Evolutionary conservation across 2,888 invertebrate species (phyloP).

Genomic region (Lasioglossum figueresi): DNA sequence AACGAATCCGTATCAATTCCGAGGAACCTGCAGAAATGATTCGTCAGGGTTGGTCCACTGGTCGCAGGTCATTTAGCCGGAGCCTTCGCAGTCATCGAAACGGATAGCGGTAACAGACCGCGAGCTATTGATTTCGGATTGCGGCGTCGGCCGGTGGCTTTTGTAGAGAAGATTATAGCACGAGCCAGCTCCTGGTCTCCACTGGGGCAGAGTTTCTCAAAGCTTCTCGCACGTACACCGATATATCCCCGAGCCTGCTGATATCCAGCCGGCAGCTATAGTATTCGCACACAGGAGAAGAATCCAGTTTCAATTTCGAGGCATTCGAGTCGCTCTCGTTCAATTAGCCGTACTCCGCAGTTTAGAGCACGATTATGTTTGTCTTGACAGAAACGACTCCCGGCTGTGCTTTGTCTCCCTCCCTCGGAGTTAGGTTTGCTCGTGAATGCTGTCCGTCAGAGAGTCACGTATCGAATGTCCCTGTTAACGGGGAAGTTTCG

Average conservation of each 20-base stretch:
- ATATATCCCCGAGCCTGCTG: not conserved
- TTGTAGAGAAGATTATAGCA: conserved; percentile 77
- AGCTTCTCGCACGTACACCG: not conserved
- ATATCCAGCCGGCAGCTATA: not conserved
- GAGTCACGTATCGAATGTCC: not conserved
- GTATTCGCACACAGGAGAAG: not conserved
- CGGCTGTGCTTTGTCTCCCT: not conserved
- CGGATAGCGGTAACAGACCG: conserved; percentile 75
- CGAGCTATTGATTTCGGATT: conserved; percentile 80
- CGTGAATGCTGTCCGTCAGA: not conserved
- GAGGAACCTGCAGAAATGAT: too few relatives aligned
- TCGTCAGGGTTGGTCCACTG: not conserved
- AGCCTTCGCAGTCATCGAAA: conserved; percentile 52
- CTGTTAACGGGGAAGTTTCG: not conserved
- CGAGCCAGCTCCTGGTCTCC: conserved; percentile 38
- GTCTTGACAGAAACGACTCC: not conserved
- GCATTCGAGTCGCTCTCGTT: not conserved
- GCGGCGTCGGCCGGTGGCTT: conserved; percentile 71
- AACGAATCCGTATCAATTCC: too few relatives aligned
- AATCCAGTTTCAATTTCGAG: not conserved
- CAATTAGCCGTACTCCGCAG: not conserved
- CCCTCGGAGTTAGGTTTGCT: not conserved
- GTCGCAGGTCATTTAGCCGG: not conserved
- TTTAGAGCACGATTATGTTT: not conserved
- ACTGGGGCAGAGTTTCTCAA: conserved; percentile 39